Conservation (phyloP, 30 jellyfish, hydroid and myxozoan species). For the Aurelia sp. region DNA sequence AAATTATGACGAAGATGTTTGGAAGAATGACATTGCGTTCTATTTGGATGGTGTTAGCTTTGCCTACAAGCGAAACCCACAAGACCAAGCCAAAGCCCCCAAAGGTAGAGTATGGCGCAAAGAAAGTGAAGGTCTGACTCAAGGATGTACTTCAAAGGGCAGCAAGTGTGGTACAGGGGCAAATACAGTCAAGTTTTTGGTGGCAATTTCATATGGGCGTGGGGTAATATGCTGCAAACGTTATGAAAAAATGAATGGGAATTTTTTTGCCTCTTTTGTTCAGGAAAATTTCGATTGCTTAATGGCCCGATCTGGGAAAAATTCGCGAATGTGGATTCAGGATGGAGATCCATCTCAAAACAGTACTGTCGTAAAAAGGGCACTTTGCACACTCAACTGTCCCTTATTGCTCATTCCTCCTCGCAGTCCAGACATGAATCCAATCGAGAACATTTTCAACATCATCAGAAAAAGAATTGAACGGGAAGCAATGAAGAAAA, state of each 20-base stretch:
- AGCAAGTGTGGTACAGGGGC: no score
- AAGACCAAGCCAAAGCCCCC: no score
- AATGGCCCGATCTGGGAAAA: no score
- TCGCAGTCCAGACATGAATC: conserved; percentile 43
- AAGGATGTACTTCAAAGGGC: no score
- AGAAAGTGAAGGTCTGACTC: no score
- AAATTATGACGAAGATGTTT: conserved; percentile 18
- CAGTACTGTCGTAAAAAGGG: conserved; percentile 12
- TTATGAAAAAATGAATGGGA: no score
- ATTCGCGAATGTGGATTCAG: conserved; percentile 39
- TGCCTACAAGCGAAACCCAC: conserved; percentile 54
- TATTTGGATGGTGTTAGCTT: conserved; percentile 68
- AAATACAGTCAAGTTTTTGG: no score
- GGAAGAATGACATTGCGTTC: conserved; percentile 44
- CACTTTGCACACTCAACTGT: conserved; percentile 16
- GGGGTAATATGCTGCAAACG: no score
- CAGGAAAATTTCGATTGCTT: no score
- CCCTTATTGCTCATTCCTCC: conserved; percentile 34
- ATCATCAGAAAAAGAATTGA: conserved; percentile 1
- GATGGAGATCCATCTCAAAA: conserved; percentile 44
- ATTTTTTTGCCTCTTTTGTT: no score
- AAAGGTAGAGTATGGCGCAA: no score
- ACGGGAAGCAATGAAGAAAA: conserved; percentile 5
- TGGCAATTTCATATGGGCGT: no score
- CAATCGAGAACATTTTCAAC: conserved; percentile 19